Base-by-base conservation (phyloP, 2,113 vertebrate genomes). In the Sinocyclocheilus anshuiensis region DNA sequence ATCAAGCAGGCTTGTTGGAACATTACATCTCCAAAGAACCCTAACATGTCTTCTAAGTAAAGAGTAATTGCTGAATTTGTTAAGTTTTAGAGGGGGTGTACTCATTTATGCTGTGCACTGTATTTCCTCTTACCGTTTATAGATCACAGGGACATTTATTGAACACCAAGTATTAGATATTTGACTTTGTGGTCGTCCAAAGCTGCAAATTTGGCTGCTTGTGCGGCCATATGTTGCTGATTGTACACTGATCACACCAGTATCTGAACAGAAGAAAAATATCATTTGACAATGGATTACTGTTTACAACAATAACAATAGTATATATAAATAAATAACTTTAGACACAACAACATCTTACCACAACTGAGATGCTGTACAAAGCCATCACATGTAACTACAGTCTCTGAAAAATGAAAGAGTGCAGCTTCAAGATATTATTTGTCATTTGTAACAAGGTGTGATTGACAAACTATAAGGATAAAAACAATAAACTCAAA, bases 211-310 rank as follows among this genome's bases (percentile, higher is more conserved):
- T 4, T 5, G 12, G 1, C 1, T 11, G 12, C 48, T 45, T 7
- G 7, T 86, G 13, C 67, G 72, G 2, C 80, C 86, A 69, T 0
- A 87, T 5, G 42, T 10, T 6, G 53, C 42, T 59, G 77, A 86
- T 11, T 22, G 7, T 26, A 83, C 61, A 8, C 3, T 22, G 76
- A 83, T 83, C 18, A 78, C 11, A 57, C 74, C 63, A 45, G 12
- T 48, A 8, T 22, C 80, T 87, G 15, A 81, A 86, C 6, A 50
- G 6, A 65, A 18, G 4, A 45, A 45, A 45, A 8, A 48, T 0
- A 50, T 24, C 5, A 8, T 36, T 36, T 24, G n/a, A 74, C 50
- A 15, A 65, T 33, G 24, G 6, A 48, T 50, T 11, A 42, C 33
- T 61, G n/a, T 26, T 61, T 1, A 84, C 42, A 18, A 55, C 39